Evolutionary conservation across 1,140 invertebrate species (phyloP).

Genomic region (Dendrolimus punctatus): DNA sequence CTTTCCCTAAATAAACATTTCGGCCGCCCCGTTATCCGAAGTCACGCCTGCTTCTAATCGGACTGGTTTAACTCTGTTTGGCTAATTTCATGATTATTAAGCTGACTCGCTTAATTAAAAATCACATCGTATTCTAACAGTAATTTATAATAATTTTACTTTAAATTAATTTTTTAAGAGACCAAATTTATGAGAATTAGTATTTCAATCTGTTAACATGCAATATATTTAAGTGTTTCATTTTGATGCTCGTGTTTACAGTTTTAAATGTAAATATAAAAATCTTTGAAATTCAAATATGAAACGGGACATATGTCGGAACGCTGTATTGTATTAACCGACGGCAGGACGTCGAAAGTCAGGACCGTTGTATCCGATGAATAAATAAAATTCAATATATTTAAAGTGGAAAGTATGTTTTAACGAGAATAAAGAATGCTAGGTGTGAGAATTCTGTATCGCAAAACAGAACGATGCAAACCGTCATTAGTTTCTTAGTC

Average conservation of each 20-base stretch:
- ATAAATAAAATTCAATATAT: slow-evolving; percentile 20
- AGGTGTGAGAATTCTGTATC: no score
- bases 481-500: neutral
- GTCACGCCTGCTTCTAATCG: slow-evolving; percentile 8
- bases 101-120: neutral
- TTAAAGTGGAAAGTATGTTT: slow-evolving; percentile 1
- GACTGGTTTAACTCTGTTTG: slow-evolving; percentile 16
- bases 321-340: slow-evolving; percentile 12
- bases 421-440: neutral
- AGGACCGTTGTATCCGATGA: slow-evolving; percentile 18
- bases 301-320: slow-evolving; percentile 14
- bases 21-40: slow-evolving; percentile 17
- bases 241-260: neutral
- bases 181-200: no score
- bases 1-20: slow-evolving; percentile 9
- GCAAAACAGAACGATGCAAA: neutral
- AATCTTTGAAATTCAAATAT: slow-evolving; percentile 10
- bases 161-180: no score
- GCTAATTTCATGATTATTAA: slow-evolving; percentile 7
- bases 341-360: slow-evolving; percentile 3
- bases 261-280: slow-evolving; percentile 9
- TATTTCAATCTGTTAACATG: no score
- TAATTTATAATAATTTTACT: no score
- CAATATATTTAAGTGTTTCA: no score
- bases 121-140: no score